Conservation (phyloP, 2,888 invertebrate genomes). For the Pegoplata infirma region DNA sequence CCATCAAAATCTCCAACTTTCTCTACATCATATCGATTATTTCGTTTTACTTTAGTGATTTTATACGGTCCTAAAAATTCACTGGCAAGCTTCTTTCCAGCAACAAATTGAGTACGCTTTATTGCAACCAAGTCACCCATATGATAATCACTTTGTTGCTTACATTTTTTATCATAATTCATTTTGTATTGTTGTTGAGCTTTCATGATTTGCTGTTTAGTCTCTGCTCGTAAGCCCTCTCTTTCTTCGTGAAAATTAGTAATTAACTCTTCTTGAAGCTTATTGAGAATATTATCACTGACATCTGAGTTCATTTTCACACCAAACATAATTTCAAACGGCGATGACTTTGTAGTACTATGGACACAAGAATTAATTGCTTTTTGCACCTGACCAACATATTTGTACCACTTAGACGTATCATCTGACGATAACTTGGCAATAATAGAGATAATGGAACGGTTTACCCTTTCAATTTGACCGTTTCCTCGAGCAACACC, state of each 20-base stretch:
- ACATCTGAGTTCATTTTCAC: conserved; percentile 13
- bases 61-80: conserved; percentile 48
- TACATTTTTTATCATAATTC: conserved; percentile 55
- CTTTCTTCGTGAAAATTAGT: conserved; percentile 44
- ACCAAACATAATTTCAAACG: conserved; percentile 58
- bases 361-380: conserved; percentile 29
- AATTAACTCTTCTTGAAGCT: conserved; percentile 44
- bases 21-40: conserved; percentile 46
- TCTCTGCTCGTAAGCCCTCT: conserved; percentile 31
- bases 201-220: conserved; percentile 41
- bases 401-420: conserved; percentile 21
- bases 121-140: conserved; percentile 47
- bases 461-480: conserved; percentile 30
- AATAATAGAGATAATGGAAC: conserved; percentile 19
- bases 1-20: conserved; percentile 46
- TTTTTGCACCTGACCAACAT: conserved; percentile 28
- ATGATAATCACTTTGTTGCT: conserved; percentile 36
- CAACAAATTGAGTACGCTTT: conserved; percentile 48
- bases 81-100: conserved; percentile 48
- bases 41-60: conserved; percentile 43
- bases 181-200: conserved; percentile 51
- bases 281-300: conserved; percentile 24
- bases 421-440: conserved; percentile 22
- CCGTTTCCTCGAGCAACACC: conserved; percentile 47
- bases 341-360: conserved; percentile 40